Base-by-base conservation (phyloP, 2,888 invertebrate species). In the Eupsilia transversa region DNA sequence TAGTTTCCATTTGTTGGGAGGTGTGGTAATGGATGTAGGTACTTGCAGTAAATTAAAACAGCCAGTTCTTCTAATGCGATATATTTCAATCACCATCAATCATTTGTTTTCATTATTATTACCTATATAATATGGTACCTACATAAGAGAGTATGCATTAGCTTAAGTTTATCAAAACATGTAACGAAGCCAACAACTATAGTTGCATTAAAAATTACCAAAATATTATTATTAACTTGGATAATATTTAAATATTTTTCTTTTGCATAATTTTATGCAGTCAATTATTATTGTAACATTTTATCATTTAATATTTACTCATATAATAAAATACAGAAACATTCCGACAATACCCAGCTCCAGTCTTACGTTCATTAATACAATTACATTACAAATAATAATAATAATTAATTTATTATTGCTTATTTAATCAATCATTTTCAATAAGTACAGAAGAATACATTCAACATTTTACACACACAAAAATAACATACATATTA, bases 351-450 rank as follows among this genome's bases (percentile, higher is more conserved):
- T 77, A 83, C 64, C 74, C 79, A 75, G n/a, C 78, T 61, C 76
- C 85, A 86, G 86, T 85, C 86, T 86, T 86, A 74, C 85, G 38
- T 74, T 80, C 76, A 64, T 74, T 77, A 85, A 79, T 76, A 73
- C 73, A 71, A 78, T 70, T 30, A 74, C 12, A 65, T 54, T 80
- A 79, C 23, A 65, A 52, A 46, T 59, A 76, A 67, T 49, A 56
- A 75, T 27, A 33, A 30, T 60, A 64, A 35, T 69, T 59, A 73
- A 5, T 38, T 56, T 65, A 72, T 76, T 74, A 82, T 81, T 84
- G 80, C 79, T 85, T 27, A n/a, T 52, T 12, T n/a, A 27, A 82
- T 89, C 88, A 89, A 89, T 89, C 88, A 89, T 86, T 88, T 88
- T 86, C 88, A 86, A 87, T 78, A 87, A 87, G 71, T 43, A 69